Evolutionary conservation across 2,888 invertebrate genomes (phyloP).

Genomic region (Nephrotoma appendiculata): DNA sequence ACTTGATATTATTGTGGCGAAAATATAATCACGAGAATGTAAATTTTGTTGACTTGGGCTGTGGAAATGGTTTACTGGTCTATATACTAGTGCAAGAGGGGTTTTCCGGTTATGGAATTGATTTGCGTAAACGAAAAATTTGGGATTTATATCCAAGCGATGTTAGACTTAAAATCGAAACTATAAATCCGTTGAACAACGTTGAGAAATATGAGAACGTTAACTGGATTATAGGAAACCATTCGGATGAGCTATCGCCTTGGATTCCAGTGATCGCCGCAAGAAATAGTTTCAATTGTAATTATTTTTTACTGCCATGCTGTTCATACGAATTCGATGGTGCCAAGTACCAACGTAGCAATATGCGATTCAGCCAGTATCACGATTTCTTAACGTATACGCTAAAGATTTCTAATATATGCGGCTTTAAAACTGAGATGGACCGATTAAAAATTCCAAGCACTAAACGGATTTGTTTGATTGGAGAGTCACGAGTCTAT

Average conservation of each 20-base stretch:
- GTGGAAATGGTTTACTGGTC: slow-evolving; percentile 92
- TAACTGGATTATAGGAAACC: slow-evolving; percentile 96
- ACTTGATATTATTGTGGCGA: slow-evolving; percentile 70
- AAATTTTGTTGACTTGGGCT: slow-evolving; percentile 84
- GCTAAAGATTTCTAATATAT: slow-evolving; percentile 41
- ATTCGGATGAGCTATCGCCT: slow-evolving; percentile 97
- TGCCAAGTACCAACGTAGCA: slow-evolving; percentile 59
- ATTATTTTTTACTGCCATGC: slow-evolving; percentile 87
- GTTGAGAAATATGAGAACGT: slow-evolving; percentile 28
- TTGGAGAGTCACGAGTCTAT: slow-evolving; percentile 44
- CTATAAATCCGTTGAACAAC: slow-evolving; percentile 50
- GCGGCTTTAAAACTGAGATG: slow-evolving; percentile 57
- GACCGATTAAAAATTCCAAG: slow-evolving; percentile 94
- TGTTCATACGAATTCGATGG: slow-evolving; percentile 87
- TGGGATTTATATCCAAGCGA: slow-evolving; percentile 66
- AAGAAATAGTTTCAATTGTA: slow-evolving; percentile 53
- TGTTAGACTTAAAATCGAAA: slow-evolving; percentile 40
- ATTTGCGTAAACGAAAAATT: slow-evolving; percentile 70
- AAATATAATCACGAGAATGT: slow-evolving; percentile 27
- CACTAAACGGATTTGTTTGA: slow-evolving; percentile 75
- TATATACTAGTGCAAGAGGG: slow-evolving; percentile 75
- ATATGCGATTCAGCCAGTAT: slow-evolving; percentile 62
- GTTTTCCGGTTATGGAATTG: slow-evolving; percentile 66
- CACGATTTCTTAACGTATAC: slow-evolving; percentile 56
- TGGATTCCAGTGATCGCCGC: slow-evolving; percentile 93